Conservation (phyloP, 1,140 invertebrate species). For the Hesperophylax magnus region DNA sequence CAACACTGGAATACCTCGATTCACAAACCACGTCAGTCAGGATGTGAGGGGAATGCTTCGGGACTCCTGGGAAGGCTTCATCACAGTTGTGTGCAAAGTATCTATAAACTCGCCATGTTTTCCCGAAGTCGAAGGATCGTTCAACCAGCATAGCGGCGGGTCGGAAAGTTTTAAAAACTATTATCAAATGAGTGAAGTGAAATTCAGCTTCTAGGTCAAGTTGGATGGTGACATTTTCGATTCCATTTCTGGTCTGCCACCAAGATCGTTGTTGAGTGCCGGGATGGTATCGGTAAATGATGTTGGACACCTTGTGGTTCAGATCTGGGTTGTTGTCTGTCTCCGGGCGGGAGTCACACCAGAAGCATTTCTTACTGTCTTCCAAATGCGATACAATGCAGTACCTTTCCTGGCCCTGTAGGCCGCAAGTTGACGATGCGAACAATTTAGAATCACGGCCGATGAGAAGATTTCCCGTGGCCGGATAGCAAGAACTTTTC, state of each 20-base stretch:
- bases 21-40: constrained; percentile 94
- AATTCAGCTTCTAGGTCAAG: constrained; percentile 96
- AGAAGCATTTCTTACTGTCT: constrained; percentile 96
- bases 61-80: constrained; percentile 85
- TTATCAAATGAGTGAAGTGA: constrained; percentile 97
- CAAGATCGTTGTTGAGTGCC: constrained; percentile 82
- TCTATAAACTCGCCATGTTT: constrained; percentile 94
- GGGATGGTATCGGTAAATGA: constrained; percentile 83
- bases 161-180: constrained; percentile 95
- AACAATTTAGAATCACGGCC: constrained; percentile 88
- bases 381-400: constrained; percentile 98
- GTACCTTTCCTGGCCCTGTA: constrained; percentile 83
- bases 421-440: constrained; percentile 96
- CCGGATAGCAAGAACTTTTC: constrained; percentile 96
- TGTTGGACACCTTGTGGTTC: constrained; percentile 93
- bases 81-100: constrained; percentile 96
- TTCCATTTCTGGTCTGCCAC: constrained; percentile 97
- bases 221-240: constrained; percentile 91
- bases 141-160: constrained; percentile 97
- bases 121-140: constrained; percentile 93
- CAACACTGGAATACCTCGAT: constrained; percentile 88
- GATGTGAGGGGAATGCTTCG: constrained; percentile 76
- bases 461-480: constrained; percentile 97
- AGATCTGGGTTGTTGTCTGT: constrained; percentile 71
- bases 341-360: constrained; percentile 86